phyloP scores from a whole-genome alignment of 1,140 invertebrate species.

The Anagrus nilaparvatae region DNA sequence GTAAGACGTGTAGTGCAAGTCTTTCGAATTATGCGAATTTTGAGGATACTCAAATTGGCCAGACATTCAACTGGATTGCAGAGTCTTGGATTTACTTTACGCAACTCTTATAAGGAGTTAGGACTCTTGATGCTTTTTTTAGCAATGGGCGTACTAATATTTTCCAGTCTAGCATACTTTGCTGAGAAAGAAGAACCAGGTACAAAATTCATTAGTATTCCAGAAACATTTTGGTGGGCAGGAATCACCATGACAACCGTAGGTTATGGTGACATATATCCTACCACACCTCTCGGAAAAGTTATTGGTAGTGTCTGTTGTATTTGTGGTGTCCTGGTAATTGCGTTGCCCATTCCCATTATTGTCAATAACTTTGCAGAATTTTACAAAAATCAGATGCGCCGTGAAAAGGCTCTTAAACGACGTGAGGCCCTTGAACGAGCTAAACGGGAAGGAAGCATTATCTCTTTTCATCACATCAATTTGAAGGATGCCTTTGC shows the following conservation, averaged over 20 bases:
- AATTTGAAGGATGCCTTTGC: constrained; percentile 95
- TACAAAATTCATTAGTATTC: constrained; percentile 97
- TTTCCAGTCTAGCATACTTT: constrained; percentile 97
- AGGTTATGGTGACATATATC: constrained; percentile 97
- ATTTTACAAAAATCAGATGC: constrained; percentile 99
- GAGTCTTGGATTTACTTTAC: constrained; percentile 94
- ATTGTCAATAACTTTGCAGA: constrained; percentile 99
- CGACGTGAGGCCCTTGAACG: constrained; percentile 88
- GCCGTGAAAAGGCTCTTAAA: constrained; percentile 95
- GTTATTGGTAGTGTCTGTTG: constrained; percentile 97
- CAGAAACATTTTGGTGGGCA: constrained; percentile 99
- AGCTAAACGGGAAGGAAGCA: constrained; percentile 92
- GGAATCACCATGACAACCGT: constrained; percentile 98
- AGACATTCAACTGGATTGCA: constrained; percentile 97
- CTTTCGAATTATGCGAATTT: constrained; percentile 98
- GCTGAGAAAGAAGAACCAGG: constrained; percentile 96
- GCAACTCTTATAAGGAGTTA: constrained; percentile 98
- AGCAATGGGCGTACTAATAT: constrained; percentile 98
- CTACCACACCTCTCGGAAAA: constrained; percentile 90
- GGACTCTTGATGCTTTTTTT: constrained; percentile 98
- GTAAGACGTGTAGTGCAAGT: constrained; percentile 96
- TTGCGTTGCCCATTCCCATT: constrained; percentile 99
- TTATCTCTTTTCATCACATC: constrained; percentile 95
- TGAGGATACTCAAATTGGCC: constrained; percentile 96
- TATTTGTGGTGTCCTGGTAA: constrained; percentile 99